phyloP scores from a whole-genome alignment of 1,140 invertebrate genomes.

The Microplitis demolitor region DNA sequence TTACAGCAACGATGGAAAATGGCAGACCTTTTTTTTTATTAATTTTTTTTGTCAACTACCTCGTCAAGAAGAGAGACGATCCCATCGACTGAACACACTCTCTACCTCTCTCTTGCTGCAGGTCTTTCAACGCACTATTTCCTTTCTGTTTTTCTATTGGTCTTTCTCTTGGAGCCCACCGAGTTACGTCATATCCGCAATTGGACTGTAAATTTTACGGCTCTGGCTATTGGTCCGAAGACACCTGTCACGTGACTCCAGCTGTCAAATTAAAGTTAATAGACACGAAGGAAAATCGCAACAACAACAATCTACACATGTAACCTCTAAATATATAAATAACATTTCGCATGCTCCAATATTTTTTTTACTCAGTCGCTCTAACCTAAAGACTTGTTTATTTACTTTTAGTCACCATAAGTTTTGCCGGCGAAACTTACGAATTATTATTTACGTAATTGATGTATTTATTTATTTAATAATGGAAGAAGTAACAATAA shows the following conservation, averaged over 20 bases:
- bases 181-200: neutral
- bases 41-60: constrained; percentile 17
- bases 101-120: neutral
- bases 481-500: constrained; percentile 34
- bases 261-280: no score
- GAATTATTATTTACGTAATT: neutral
- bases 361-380: neutral
- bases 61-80: neutral
- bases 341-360: no score
- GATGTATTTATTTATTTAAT: neutral
- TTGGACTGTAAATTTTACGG: neutral
- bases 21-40: neutral
- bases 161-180: neutral
- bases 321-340: neutral
- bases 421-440: neutral
- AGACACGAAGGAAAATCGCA: no score
- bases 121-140: neutral
- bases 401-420: no score
- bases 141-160: neutral
- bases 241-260: neutral
- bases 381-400: no score
- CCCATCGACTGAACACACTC: constrained; percentile 11
- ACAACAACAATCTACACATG: neutral
- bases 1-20: neutral
- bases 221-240: neutral